phyloP scores from a whole-genome alignment of 2,113 vertebrate species.

The Pterophyllum scalare region DNA sequence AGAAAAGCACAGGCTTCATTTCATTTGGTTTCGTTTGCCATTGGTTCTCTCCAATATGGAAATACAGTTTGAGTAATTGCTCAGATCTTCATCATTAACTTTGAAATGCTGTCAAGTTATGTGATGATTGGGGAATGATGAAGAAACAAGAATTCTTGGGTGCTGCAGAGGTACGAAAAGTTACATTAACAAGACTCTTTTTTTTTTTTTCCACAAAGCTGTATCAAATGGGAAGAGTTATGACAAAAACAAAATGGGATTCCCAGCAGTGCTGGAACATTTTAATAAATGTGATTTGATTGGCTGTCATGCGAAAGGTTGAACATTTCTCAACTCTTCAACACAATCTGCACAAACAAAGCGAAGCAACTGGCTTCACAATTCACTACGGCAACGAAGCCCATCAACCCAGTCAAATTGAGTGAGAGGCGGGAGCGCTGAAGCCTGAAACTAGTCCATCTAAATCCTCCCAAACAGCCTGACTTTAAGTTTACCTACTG shows the following conservation, averaged over 20 bases:
- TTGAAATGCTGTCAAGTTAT: not conserved
- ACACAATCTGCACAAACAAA: not conserved
- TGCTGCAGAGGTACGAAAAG: not conserved
- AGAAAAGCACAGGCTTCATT: not conserved
- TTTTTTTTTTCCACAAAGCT: not conserved
- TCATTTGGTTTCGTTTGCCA: not conserved
- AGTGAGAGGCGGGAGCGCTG: not conserved
- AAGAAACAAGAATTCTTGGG: not conserved
- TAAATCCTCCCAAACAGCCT: no score
- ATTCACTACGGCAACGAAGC: not conserved
- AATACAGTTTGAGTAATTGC: not conserved
- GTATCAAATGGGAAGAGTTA: accelerated
- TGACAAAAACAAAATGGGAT: not conserved
- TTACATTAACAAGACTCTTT: not conserved
- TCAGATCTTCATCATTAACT: constrained; percentile 2
- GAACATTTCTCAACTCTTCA: not conserved
- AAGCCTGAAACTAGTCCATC: not conserved
- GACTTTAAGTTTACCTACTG: no score
- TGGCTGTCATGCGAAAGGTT: no score
- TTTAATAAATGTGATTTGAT: no score
- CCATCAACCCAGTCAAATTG: not conserved
- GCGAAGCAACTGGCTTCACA: not conserved
- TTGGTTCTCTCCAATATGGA: not conserved
- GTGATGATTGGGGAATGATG: not conserved
- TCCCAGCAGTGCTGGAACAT: no score